A percentile compares a stretch with the other conserved stretches of the same genome.
Conservation (phyloP, 2,113 vertebrate genomes). For the Pomatostomus ruficeps region DNA sequence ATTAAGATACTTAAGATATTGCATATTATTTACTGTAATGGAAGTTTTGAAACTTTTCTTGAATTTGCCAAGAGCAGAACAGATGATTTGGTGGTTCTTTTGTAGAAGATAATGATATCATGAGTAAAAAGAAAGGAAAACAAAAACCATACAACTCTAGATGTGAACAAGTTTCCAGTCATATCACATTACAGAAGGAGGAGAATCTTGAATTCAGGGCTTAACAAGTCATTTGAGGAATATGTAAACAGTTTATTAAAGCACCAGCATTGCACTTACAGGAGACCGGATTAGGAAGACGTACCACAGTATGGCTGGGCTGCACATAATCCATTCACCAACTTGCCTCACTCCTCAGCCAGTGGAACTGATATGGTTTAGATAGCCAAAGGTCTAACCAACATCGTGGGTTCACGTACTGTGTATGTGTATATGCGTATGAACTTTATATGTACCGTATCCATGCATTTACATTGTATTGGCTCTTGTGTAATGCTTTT, state of each 20-base stretch:
- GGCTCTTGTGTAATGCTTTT: background rate
- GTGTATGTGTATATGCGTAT: background rate
- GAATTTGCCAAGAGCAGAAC: background rate
- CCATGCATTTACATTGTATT: background rate
- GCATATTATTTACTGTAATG: background rate
- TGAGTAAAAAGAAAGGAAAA: background rate
- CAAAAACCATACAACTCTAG: background rate
- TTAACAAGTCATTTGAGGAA: background rate
- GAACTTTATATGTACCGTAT: background rate
- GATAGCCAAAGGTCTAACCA: background rate
- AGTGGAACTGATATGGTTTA: background rate
- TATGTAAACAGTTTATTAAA: background rate
- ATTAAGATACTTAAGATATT: background rate
- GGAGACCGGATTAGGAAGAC: background rate
- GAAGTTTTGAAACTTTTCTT: background rate
- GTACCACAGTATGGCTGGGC: background rate
- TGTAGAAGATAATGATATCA: background rate
- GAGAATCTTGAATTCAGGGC: background rate
- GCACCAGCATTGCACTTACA: background rate
- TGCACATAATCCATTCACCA: background rate
- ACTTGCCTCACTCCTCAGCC: background rate
- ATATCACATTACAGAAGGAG: background rate
- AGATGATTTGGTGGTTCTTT: background rate
- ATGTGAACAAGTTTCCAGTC: background rate
- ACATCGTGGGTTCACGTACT: fast-evolving